Conservation (phyloP, 2,797 vertebrate genomes). For the Artibeus jamaicensis region DNA sequence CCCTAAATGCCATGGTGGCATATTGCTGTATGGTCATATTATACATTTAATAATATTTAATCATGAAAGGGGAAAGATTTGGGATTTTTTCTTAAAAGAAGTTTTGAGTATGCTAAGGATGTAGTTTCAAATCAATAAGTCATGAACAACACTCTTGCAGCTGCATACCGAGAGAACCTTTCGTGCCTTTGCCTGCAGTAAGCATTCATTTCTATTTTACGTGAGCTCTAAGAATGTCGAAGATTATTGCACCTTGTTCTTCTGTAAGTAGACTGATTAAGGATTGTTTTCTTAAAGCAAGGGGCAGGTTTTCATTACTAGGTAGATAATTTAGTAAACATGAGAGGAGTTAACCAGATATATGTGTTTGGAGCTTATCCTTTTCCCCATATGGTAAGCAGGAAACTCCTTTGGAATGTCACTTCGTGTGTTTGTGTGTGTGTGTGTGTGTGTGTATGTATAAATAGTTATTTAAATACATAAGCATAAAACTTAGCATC, state of each 20-base stretch:
- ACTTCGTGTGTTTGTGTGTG: constrained; percentile 62
- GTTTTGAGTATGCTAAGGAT: constrained; percentile 50
- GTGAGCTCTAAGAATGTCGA: constrained; percentile 69
- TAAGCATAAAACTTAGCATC: constrained; percentile 65
- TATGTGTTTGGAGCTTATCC: constrained; percentile 56
- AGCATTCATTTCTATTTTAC: constrained; percentile 72
- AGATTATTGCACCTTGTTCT: constrained; percentile 80
- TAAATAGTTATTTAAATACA: constrained; percentile 63
- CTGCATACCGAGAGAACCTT: constrained; percentile 75
- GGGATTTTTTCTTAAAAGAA: constrained; percentile 58
- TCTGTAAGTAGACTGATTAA: constrained; percentile 61
- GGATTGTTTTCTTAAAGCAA: constrained; percentile 49
- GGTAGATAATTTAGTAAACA: constrained; percentile 48
- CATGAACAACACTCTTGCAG: constrained; percentile 77
- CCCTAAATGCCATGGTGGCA: not conserved
- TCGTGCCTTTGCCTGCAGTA: constrained; percentile 83
- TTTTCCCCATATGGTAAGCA: constrained; percentile 60
- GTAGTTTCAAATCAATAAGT: constrained; percentile 59
- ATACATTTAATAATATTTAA: constrained; percentile 63
- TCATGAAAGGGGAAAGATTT: constrained; percentile 58
- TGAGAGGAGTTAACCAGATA: constrained; percentile 60
- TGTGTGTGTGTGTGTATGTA: constrained; percentile 55
- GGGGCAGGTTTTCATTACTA: constrained; percentile 57
- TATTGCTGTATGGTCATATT: constrained; percentile 34
- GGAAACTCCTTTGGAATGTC: constrained; percentile 67